phyloP scores from a whole-genome alignment of 2,797 vertebrate species.

The Zenarchopterus dispar region DNA sequence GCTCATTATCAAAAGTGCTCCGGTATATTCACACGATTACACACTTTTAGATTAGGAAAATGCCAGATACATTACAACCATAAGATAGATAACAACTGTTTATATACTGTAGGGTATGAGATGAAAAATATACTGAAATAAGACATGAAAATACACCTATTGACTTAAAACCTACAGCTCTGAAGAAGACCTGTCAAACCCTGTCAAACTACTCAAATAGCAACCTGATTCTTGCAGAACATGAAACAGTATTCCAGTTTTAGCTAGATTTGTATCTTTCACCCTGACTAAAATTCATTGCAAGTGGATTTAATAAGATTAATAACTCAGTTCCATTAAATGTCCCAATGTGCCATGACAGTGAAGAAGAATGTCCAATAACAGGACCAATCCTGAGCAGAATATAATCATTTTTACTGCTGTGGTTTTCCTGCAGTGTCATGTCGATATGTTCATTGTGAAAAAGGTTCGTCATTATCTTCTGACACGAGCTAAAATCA shows the following conservation, averaged over 20 bases:
- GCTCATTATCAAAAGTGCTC: constrained; percentile 30
- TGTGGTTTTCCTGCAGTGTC: constrained; percentile 1
- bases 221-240: not conserved
- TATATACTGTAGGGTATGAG: constrained; percentile 3
- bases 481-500: not conserved
- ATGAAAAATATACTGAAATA: constrained; percentile 2
- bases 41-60: constrained; percentile 25
- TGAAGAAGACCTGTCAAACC: not conserved
- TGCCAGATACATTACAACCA: not conserved
- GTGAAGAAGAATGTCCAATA: not conserved
- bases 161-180: not conserved
- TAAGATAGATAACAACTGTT: constrained; percentile 1
- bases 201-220: not conserved
- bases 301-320: constrained; percentile 1
- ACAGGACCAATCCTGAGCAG: not conserved
- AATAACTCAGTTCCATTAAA: constrained; percentile 2
- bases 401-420: not conserved
- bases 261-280: not conserved
- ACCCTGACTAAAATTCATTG: not conserved
- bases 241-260: constrained; percentile 5
- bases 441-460: constrained; percentile 3
- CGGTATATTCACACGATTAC: constrained; percentile 32
- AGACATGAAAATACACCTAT: not conserved
- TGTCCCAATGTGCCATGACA: not conserved
- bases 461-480: constrained; percentile 2